Evolutionary conservation across 2,797 vertebrate genomes (phyloP).

Genomic region (Bradypodion pumilum): DNA sequence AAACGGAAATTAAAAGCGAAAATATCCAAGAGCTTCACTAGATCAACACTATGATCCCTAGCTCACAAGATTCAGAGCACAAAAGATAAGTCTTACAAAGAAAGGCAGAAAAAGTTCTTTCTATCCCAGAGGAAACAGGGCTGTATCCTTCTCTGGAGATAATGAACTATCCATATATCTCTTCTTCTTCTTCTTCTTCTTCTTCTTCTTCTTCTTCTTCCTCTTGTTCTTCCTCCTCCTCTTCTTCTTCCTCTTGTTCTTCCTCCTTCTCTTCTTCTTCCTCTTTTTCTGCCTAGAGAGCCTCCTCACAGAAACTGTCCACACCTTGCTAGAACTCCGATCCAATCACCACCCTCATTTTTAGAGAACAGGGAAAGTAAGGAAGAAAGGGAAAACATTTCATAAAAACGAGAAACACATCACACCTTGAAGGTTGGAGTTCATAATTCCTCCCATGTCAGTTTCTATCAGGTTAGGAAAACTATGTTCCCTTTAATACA

Average conservation of each 20-base stretch:
- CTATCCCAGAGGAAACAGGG: too few relatives aligned
- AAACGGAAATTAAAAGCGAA: too few relatives aligned
- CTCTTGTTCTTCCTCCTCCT: not conserved
- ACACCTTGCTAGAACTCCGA: not conserved
- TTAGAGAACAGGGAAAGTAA: not conserved
- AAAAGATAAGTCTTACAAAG: too few relatives aligned
- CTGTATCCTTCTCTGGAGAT: too few relatives aligned
- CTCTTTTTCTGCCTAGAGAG: not conserved
- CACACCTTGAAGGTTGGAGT: not conserved
- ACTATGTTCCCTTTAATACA: not conserved
- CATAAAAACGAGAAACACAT: not conserved
- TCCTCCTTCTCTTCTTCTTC: not conserved
- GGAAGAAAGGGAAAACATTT: not conserved
- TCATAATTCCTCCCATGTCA: not conserved
- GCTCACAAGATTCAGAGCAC: too few relatives aligned
- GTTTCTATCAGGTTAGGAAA: not conserved
- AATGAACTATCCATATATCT: too few relatives aligned
- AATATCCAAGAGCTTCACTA: too few relatives aligned
- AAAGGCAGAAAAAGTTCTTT: too few relatives aligned
- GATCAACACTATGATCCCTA: too few relatives aligned
- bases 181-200: too few relatives aligned
- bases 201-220: too few relatives aligned
- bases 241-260: fast-evolving
- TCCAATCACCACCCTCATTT: not conserved
- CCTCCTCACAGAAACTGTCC: not conserved